Conservation (phyloP, 2,888 invertebrate species). For the Lochmaea crataegi region DNA sequence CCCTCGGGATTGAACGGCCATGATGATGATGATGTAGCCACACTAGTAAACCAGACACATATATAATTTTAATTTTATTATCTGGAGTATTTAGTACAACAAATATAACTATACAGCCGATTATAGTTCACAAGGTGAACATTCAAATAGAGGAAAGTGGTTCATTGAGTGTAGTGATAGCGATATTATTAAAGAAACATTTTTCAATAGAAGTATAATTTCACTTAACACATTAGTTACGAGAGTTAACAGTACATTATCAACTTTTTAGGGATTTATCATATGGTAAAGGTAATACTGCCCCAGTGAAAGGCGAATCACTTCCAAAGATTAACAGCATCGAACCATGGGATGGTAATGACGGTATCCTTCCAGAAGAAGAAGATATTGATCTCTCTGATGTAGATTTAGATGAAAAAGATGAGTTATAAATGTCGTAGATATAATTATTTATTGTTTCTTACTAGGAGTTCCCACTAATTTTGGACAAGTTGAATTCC, state of each 20-base stretch:
- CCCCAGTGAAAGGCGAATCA: slow-evolving; percentile 84
- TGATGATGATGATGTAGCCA: no score
- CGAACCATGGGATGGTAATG: slow-evolving; percentile 95
- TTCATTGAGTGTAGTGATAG: no score
- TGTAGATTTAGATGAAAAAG: slow-evolving; percentile 84
- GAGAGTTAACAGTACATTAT: background rate
- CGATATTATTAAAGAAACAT: no score
- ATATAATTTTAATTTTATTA: no score
- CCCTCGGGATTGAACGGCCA: no score
- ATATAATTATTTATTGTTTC: slow-evolving; percentile 3
- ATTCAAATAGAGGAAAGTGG: no score
- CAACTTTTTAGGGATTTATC: slow-evolving; percentile 77
- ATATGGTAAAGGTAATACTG: slow-evolving; percentile 92
- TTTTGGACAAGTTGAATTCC: background rate
- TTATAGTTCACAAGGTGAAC: no score
- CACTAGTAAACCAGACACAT: no score
- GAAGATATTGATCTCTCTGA: slow-evolving; percentile 95
- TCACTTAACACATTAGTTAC: background rate
- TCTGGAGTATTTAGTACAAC: no score
- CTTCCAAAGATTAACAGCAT: slow-evolving; percentile 77
- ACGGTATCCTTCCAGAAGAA: slow-evolving; percentile 85
- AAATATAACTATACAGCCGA: no score
- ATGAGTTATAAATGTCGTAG: slow-evolving; percentile 72
- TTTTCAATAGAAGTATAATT: no score
- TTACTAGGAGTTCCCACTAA: background rate